phyloP scores from a whole-genome alignment of 2,797 vertebrate species.

The Acanthiza pusilla region DNA sequence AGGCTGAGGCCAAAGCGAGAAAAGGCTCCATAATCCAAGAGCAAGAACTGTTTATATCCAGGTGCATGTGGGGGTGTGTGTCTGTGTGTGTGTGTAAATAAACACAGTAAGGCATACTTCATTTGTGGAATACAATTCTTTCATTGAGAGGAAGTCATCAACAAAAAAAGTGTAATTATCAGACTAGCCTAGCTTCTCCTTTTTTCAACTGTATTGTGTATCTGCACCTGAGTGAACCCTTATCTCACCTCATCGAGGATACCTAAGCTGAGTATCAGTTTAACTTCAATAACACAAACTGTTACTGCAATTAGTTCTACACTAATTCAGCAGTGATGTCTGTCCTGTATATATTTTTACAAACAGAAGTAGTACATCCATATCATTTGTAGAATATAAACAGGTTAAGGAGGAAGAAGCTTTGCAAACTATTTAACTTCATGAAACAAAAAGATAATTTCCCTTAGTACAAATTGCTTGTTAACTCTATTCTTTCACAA shows the following conservation, averaged over 20 bases:
- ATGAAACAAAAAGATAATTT: neutral
- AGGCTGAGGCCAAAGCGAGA: neutral
- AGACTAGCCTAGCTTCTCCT: slow-evolving; percentile 11
- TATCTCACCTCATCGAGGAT: slow-evolving; percentile 38
- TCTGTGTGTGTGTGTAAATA: slow-evolving; percentile 28
- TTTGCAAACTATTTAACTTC: neutral
- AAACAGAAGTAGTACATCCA: neutral
- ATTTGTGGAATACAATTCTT: slow-evolving; percentile 46
- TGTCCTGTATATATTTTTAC: neutral
- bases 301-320: slow-evolving; percentile 32
- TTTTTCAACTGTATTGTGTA: slow-evolving; percentile 32
- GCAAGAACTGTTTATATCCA: slow-evolving; percentile 30
- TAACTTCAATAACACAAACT: slow-evolving; percentile 37
- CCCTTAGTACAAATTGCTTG: neutral
- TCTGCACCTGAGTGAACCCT: slow-evolving; percentile 19
- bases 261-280: slow-evolving; percentile 46
- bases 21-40: neutral
- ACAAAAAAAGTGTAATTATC: slow-evolving; percentile 48
- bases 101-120: slow-evolving; percentile 56
- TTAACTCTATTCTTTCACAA: neutral
- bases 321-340: neutral
- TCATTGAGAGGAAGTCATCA: slow-evolving; percentile 51
- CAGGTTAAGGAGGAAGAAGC: neutral
- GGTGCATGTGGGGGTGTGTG: neutral
- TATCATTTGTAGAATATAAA: neutral